These are phyloP conservation scores for Rhynchophorus ferrugineus DNA, from an alignment of 1,140 invertebrate genomes.

Conservation along the genomic window DNA sequence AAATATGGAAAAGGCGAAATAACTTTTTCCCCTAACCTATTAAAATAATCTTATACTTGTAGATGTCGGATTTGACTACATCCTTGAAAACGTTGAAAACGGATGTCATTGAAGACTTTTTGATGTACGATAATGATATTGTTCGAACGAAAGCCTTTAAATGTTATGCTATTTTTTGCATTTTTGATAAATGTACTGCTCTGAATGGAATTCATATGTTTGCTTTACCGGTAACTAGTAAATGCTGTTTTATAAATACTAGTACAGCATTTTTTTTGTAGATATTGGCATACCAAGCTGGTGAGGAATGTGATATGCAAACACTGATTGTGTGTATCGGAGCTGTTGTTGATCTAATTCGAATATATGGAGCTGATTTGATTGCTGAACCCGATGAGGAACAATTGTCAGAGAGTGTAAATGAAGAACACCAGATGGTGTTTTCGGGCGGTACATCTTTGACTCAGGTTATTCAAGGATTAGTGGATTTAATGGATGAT, in stretches of 20 bases:
- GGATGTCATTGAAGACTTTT: conserved; percentile 20
- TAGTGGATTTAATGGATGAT: conserved; percentile 28
- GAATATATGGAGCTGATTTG: conserved; percentile 25
- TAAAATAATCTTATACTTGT: too few relatives aligned
- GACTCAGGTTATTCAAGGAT: conserved; percentile 19
- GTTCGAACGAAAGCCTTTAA: conserved; percentile 23
- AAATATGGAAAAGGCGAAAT: too few relatives aligned
- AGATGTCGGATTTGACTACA: conserved; percentile 8
- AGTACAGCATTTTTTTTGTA: conserved; percentile 1
- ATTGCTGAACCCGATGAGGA: conserved; percentile 20
- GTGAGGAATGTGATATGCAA: conserved; percentile 24
- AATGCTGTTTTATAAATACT: neutral
- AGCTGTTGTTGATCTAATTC: conserved; percentile 22
- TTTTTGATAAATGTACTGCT: conserved; percentile 23
- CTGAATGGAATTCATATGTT: conserved; percentile 27
- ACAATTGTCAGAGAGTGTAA: conserved; percentile 20
- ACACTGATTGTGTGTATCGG: conserved; percentile 21
- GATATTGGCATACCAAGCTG: conserved; percentile 23
- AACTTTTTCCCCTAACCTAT: too few relatives aligned
- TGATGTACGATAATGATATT: conserved; percentile 20
- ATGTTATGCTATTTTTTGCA: conserved; percentile 25
- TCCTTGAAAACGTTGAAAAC: conserved; percentile 19
- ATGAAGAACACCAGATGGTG: conserved; percentile 19
- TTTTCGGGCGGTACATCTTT: conserved; percentile 28
- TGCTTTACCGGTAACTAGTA: conserved; percentile 21